phyloP scores from a whole-genome alignment of 2,888 invertebrate species.

The Euphydryas editha region DNA sequence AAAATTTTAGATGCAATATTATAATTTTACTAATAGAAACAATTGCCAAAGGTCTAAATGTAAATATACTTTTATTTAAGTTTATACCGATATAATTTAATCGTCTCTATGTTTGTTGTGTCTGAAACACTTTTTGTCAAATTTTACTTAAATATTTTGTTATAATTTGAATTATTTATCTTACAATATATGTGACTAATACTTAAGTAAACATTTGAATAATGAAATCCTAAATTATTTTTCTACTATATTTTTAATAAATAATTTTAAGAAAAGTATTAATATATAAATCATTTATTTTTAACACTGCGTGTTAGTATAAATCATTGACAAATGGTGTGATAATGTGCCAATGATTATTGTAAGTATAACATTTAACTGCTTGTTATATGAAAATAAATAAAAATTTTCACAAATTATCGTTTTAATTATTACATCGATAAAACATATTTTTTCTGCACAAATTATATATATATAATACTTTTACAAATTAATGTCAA shows the following conservation, averaged over 20 bases:
- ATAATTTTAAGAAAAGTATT: background rate
- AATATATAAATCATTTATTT: background rate
- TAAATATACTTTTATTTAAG: conserved; percentile 19
- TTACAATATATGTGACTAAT: background rate
- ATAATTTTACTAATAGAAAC: conserved; percentile 28
- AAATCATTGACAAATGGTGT: conserved; percentile 81
- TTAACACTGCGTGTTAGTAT: conserved; percentile 7
- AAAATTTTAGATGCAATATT: conserved; percentile 20
- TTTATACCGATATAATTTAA: background rate
- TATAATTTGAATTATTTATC: background rate
- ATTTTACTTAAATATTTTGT: background rate
- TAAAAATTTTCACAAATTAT: background rate
- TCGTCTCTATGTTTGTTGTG: background rate
- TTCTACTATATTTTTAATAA: background rate
- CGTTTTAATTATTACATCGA: conserved; percentile 18
- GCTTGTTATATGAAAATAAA: conserved; percentile 21
- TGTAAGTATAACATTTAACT: conserved; percentile 54
- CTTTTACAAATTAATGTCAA: no score
- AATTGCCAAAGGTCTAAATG: conserved; percentile 36
- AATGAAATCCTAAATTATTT: background rate
- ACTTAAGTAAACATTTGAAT: background rate
- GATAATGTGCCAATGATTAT: conserved; percentile 84
- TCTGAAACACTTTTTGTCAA: background rate
- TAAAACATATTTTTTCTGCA: no score
- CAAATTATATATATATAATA: no score